These are phyloP conservation scores for Cryptocheilus praepositus DNA, from an alignment of 2,888 invertebrate genomes.

Conservation along the genomic window DNA sequence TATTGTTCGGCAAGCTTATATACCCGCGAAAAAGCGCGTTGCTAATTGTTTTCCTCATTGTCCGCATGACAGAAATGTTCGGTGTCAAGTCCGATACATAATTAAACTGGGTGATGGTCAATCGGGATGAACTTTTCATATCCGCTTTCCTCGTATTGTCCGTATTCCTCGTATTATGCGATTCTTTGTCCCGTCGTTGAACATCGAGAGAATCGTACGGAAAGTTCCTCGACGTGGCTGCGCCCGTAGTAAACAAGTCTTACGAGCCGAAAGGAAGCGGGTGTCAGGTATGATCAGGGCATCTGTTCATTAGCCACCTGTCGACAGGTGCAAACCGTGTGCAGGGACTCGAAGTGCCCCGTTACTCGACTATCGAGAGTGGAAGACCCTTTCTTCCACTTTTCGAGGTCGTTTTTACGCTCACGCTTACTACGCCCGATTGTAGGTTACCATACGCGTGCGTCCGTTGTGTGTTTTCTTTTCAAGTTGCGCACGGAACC, in stretches of 20 bases:
- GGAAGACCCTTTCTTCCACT: constrained; percentile 18
- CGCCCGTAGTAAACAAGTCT: neutral
- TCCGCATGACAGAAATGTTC: no score
- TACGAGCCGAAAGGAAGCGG: neutral
- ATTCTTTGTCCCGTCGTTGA: neutral
- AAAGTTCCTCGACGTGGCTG: neutral
- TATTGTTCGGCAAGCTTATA: neutral
- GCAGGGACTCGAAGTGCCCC: constrained; percentile 39
- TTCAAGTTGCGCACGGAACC: constrained; percentile 28
- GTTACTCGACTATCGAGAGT: constrained; percentile 21
- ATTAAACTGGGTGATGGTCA: no score
- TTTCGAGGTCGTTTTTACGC: neutral
- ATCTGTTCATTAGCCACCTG: constrained; percentile 69
- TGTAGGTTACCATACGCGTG: constrained; percentile 15
- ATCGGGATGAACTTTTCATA: neutral
- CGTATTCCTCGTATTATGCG: no score
- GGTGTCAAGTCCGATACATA: no score
- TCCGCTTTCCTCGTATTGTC: neutral
- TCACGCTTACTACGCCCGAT: no score
- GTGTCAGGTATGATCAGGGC: constrained; percentile 32
- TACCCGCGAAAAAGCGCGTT: neutral
- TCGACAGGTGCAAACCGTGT: constrained; percentile 69
- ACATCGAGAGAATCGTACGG: neutral
- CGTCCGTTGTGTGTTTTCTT: constrained; percentile 67
- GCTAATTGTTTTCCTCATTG: no score